Percentiles rank a stretch among this genome's conserved stretches.
Conservation (phyloP, 1,140 invertebrate genomes). For the Bombus affinis region DNA sequence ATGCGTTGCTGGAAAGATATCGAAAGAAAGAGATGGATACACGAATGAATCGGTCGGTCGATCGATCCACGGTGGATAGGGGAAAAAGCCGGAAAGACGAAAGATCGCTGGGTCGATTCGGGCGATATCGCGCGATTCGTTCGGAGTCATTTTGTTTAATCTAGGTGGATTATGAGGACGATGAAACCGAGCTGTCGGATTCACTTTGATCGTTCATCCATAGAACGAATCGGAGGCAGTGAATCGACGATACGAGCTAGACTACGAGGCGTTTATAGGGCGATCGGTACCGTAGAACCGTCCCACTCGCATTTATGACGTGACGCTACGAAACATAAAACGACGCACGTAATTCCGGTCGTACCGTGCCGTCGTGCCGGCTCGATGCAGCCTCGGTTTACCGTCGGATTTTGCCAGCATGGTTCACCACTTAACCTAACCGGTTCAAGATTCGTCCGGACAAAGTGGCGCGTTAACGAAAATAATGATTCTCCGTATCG, state of each 20-base stretch:
- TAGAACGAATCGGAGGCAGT: not conserved
- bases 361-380: no score
- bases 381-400: not conserved
- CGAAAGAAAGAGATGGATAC: no score
- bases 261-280: constrained; percentile 14
- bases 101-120: no score
- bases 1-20: no score
- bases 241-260: constrained; percentile 8
- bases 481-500: constrained; percentile 26
- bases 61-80: no score
- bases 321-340: not conserved
- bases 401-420: not conserved
- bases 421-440: constrained; percentile 12
- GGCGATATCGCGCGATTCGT: not conserved
- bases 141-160: not conserved
- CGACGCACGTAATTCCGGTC: constrained; percentile 13
- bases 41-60: no score
- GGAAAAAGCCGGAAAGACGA: not conserved
- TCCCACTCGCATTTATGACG: constrained; percentile 31
- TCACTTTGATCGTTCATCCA: constrained; percentile 25
- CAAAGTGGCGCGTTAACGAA: constrained; percentile 34
- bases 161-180: not conserved
- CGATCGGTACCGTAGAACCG: not conserved
- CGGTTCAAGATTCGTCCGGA: not conserved
- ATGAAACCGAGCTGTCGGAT: constrained; percentile 9